These are phyloP conservation scores for Ciconia stormi DNA, from an alignment of 2,113 vertebrate genomes.

Conservation along the genomic window DNA sequence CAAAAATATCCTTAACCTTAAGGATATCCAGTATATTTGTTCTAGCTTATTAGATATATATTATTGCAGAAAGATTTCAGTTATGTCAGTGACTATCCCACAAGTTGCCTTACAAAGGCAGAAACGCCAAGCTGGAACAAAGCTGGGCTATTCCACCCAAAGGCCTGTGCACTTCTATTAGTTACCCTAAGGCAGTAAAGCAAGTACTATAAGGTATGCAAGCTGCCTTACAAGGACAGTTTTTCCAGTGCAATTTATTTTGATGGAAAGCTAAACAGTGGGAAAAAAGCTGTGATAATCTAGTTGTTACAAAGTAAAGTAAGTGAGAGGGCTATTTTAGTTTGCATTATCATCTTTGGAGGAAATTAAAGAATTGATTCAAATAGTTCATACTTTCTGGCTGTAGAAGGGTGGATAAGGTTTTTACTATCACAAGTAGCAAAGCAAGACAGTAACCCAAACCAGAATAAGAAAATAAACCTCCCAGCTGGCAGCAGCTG, in stretches of 20 bases:
- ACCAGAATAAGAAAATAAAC: slow-evolving; percentile 44
- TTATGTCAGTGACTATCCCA: background rate
- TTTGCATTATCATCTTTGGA: background rate
- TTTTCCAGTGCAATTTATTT: background rate
- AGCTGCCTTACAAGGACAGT: background rate
- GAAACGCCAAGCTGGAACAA: background rate
- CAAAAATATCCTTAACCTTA: background rate
- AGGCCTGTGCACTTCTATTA: fast-evolving
- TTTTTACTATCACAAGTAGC: background rate
- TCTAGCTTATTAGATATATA: background rate
- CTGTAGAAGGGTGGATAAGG: background rate
- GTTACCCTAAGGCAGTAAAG: background rate
- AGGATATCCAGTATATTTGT: background rate
- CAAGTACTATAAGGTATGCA: background rate
- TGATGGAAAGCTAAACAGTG: background rate
- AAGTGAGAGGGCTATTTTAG: background rate
- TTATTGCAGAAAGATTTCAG: background rate
- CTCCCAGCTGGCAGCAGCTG: background rate
- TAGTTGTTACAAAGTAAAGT: background rate
- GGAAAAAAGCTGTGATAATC: background rate
- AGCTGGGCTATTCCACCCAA: background rate
- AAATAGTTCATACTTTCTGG: background rate
- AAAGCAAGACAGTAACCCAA: slow-evolving; percentile 3
- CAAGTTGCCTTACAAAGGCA: background rate
- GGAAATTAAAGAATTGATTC: background rate